A percentile compares a stretch with the other conserved stretches of the same genome.
These are phyloP conservation scores for Dufourea novaeangliae DNA, from an alignment of 1,140 invertebrate genomes.

Conservation along the genomic window DNA sequence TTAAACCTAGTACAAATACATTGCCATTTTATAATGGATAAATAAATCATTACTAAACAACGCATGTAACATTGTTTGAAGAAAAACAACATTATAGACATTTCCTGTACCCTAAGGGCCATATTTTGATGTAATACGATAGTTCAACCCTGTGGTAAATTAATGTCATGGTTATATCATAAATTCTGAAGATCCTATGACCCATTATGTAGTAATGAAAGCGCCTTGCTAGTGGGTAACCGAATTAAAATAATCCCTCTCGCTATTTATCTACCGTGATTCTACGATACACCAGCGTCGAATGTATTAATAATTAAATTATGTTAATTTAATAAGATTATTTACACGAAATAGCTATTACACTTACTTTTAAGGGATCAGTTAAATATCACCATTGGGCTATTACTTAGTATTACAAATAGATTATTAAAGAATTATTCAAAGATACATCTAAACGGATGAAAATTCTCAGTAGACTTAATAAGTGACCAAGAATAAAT, in stretches of 20 bases:
- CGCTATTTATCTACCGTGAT: neutral
- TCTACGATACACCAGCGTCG: neutral
- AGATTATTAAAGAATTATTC: too few relatives aligned
- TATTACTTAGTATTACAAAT: too few relatives aligned
- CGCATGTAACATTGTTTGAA: neutral
- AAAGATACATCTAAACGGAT: too few relatives aligned
- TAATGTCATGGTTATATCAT: conserved; percentile 9
- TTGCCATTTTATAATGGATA: neutral
- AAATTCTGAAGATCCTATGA: conserved; percentile 6
- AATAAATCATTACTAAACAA: neutral
- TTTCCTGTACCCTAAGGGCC: neutral
- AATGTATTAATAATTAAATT: neutral
- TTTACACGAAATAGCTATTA: too few relatives aligned
- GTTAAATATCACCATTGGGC: too few relatives aligned
- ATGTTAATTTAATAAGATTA: too few relatives aligned
- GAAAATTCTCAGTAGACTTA: too few relatives aligned
- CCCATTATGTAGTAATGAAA: conserved; percentile 7
- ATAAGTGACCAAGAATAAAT: too few relatives aligned
- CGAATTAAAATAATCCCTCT: neutral
- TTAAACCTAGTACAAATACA: neutral
- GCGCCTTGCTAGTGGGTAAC: neutral
- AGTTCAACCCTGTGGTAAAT: neutral
- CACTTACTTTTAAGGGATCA: too few relatives aligned
- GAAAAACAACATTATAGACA: too few relatives aligned
- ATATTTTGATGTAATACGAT: conserved; percentile 4